A percentile compares a stretch with the other conserved stretches of the same genome.
Conservation (phyloP, 1,140 invertebrate species). For the Lasioglossum albipes region DNA sequence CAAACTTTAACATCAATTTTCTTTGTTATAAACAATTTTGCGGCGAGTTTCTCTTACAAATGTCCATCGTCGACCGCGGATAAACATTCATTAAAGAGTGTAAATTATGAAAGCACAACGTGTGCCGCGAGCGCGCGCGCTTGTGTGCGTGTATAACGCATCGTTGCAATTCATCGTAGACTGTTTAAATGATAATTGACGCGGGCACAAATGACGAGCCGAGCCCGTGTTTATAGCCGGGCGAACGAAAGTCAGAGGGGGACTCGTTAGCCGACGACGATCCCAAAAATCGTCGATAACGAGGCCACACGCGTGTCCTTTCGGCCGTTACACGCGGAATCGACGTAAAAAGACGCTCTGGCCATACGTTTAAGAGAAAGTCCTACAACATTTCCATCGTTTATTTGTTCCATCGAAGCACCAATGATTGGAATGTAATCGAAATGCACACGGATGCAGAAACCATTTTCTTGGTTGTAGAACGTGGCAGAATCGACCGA, state of each 20-base stretch:
- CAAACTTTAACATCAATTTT: too few relatives aligned
- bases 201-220: conserved; percentile 47
- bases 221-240: conserved; percentile 52
- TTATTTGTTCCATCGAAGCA: too few relatives aligned
- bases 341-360: too few relatives aligned
- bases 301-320: background rate
- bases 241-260: conserved; percentile 34
- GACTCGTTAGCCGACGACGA: background rate
- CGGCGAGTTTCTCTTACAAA: too few relatives aligned
- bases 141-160: conserved; percentile 3
- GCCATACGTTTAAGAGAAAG: too few relatives aligned
- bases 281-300: conserved; percentile 22
- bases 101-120: conserved; percentile 45
- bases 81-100: conserved; percentile 54
- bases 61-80: conserved; percentile 3
- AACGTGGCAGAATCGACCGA: too few relatives aligned
- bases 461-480: too few relatives aligned
- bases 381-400: too few relatives aligned
- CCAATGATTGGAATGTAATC: too few relatives aligned
- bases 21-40: too few relatives aligned
- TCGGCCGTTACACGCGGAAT: too few relatives aligned
- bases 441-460: too few relatives aligned
- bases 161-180: conserved; percentile 48
- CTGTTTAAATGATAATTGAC: conserved; percentile 66
- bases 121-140: background rate